Evolutionary conservation across 2,888 invertebrate species (phyloP), one percentile per base, ranked within the genome.

Genomic region (Lagria hirta): DNA sequence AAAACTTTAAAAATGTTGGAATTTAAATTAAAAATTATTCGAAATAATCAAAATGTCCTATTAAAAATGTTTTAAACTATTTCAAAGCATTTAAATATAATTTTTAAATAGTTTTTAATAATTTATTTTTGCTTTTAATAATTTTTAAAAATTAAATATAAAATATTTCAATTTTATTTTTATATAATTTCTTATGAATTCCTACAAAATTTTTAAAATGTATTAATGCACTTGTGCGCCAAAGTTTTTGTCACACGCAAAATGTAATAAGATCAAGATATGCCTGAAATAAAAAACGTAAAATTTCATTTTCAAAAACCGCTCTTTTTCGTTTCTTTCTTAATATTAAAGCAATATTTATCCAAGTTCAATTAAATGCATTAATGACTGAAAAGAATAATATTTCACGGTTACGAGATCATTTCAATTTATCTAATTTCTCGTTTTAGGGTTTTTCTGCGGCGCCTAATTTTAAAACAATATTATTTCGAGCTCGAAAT

Each of bases 361-460:
- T 40, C 40, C 34, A 45, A 45, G 38, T 45, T 45, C 40, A 40
- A 27, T 23, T 33, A 28, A 29, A 30, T 29, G 45, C 27, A 34
- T 45, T 37, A 32, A 32, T 44, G 26, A 24, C 38, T 38, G 22
- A 16, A 40, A 27, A 34, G 40, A 40, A 40, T 24, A 34, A 24
- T 40, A 40, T 29, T 44, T 44, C 24, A n/a, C 16, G 10, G 13
- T 32, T 27, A 40, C 38, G 34, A 22, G 28, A 30, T 24, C 24
- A 35, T 30, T 46, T 33, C 40, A 46, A 46, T 46, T 46, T 30
- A n/a, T 41, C 41, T 45, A 40, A 30, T 36, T 46, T 40, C 30
- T 45, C 38, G 40, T 45, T n/a, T n/a, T 45, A 33, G 11, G 40
- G 29, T 33, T 34, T 32, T 24, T 33, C 34, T 17, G 33, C 23